Percentiles rank a stretch among this genome's conserved stretches.
Evolutionary conservation across 2,113 vertebrate species (phyloP).

Genomic region (Nanger granti): DNA sequence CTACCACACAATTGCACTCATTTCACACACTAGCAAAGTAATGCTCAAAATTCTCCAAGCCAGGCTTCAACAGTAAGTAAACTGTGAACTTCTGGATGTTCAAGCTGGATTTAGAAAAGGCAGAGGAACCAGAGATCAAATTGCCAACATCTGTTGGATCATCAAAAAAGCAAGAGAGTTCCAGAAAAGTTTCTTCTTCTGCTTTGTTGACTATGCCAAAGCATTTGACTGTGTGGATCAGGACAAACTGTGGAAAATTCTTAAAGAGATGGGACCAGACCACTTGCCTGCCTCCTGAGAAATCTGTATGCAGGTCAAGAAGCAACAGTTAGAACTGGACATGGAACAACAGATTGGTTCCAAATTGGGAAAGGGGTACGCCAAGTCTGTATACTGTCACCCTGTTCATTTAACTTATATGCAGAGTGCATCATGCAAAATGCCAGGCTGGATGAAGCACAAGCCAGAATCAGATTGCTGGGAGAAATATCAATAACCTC

Average conservation of each 20-base stretch:
- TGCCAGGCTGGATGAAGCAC: neutral
- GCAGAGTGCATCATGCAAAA: neutral
- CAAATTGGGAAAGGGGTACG: neutral
- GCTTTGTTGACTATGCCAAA: neutral
- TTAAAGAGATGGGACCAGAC: neutral
- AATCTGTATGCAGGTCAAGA: neutral
- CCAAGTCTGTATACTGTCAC: neutral
- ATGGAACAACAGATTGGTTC: neutral
- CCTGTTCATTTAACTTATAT: neutral
- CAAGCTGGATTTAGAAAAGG: neutral
- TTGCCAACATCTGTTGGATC: neutral
- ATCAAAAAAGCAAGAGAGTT: neutral
- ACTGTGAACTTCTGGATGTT: neutral
- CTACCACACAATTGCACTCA: neutral
- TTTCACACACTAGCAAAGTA: neutral
- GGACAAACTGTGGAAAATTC: neutral
- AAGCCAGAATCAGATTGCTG: neutral
- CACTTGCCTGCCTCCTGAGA: neutral
- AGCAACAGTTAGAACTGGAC: neutral
- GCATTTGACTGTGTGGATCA: neutral
- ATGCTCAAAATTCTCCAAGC: neutral
- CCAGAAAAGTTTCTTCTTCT: neutral
- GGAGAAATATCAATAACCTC: neutral
- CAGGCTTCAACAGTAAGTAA: neutral
- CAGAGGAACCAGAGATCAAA: neutral